Conservation (phyloP, 1,140 invertebrate species). For the Nebria ingens region DNA sequence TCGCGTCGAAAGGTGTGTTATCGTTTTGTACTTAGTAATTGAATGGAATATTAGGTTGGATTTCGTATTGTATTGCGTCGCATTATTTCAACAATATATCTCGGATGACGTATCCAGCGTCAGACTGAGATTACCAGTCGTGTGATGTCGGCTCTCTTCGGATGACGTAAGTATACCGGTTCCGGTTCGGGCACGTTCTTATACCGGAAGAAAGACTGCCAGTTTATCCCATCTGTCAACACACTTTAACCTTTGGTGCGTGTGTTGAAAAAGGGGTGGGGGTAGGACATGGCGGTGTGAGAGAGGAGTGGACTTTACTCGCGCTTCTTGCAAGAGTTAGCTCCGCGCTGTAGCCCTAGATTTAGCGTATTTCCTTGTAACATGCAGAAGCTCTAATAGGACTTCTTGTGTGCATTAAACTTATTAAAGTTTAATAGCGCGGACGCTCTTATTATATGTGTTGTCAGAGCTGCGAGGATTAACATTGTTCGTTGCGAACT, state of each 20-base stretch:
- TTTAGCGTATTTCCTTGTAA: not conserved
- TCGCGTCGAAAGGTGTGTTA: no score
- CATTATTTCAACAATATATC: not conserved
- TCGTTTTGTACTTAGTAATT: no score
- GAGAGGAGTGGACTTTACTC: not conserved
- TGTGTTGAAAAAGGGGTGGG: not conserved
- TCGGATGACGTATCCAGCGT: not conserved
- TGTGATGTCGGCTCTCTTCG: not conserved
- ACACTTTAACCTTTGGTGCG: slow-evolving; percentile 21
- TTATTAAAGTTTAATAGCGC: slow-evolving; percentile 9
- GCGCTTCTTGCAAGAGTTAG: not conserved
- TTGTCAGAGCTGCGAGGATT: not conserved
- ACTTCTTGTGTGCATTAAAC: slow-evolving; percentile 8
- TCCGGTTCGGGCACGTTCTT: slow-evolving; percentile 22
- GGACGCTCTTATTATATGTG: slow-evolving; percentile 9
- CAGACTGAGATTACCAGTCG: slow-evolving; percentile 4
- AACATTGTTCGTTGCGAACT: not conserved
- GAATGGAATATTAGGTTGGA: not conserved
- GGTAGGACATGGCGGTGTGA: not conserved
- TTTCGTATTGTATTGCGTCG: not conserved
- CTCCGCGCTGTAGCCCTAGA: not conserved
- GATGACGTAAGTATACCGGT: slow-evolving; percentile 18
- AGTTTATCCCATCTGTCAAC: slow-evolving; percentile 26
- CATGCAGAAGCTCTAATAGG: not conserved
- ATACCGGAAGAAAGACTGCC: slow-evolving; percentile 20